Evolutionary conservation across 2,888 invertebrate species (phyloP).

Genomic region (Prosapia bicincta): DNA sequence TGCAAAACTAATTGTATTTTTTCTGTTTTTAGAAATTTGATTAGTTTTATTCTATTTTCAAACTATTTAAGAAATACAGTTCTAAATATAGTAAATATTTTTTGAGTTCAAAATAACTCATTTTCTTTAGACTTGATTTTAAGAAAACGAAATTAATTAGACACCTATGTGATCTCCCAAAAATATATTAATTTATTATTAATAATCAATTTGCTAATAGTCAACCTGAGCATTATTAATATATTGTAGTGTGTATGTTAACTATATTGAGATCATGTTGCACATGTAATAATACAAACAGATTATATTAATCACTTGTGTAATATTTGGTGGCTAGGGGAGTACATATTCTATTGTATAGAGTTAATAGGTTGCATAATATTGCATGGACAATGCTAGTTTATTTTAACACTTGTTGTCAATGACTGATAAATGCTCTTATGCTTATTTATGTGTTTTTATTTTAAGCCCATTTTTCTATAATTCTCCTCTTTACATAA

Average conservation of each 20-base stretch:
- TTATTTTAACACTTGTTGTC: constrained; percentile 37
- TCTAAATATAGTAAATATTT: too few relatives aligned
- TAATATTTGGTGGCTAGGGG: constrained; percentile 44
- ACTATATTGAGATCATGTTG: constrained; percentile 46
- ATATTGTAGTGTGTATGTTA: constrained; percentile 22
- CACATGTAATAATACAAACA: constrained; percentile 49
- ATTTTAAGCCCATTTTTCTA: neutral
- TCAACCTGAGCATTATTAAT: neutral
- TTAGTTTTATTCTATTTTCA: too few relatives aligned
- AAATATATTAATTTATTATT: constrained; percentile 19
- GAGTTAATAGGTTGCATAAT: constrained; percentile 26
- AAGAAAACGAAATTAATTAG: too few relatives aligned
- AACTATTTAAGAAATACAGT: too few relatives aligned
- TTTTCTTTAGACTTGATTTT: too few relatives aligned
- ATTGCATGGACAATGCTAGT: constrained; percentile 34
- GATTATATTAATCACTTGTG: constrained; percentile 56
- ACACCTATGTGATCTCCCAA: constrained; percentile 22
- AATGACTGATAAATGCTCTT: constrained; percentile 39
- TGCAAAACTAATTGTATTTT: too few relatives aligned
- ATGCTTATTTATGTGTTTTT: constrained; percentile 25
- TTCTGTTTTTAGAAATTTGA: too few relatives aligned
- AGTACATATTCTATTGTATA: constrained; percentile 35
- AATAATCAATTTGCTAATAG: constrained; percentile 6
- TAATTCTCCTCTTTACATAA: too few relatives aligned
- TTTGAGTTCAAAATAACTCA: too few relatives aligned